Percentiles rank a stretch among this genome's conserved stretches.
Conservation (phyloP, 2,113 vertebrate species). For the Cephalopterus ornatus region DNA sequence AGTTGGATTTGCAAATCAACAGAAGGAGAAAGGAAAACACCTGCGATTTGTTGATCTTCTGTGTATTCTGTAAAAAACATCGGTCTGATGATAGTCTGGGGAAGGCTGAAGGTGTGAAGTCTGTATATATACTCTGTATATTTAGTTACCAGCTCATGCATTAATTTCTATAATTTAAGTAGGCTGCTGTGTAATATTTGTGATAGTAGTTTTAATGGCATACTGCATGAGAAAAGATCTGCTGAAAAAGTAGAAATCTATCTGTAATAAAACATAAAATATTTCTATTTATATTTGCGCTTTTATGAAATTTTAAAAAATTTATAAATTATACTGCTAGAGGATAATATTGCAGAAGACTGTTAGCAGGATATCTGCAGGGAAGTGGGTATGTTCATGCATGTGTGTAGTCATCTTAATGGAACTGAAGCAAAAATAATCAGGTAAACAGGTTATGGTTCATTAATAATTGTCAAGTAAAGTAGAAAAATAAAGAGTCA, state of each 20-base stretch:
- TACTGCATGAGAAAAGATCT: background rate
- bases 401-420: background rate
- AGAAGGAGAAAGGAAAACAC: background rate
- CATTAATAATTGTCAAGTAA: slow-evolving; percentile 20
- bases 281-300: background rate
- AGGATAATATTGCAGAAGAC: background rate
- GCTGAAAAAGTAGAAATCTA: background rate
- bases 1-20: background rate
- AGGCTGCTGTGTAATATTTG: background rate
- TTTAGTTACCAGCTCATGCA: background rate
- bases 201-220: background rate
- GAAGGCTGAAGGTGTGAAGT: background rate
- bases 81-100: background rate
- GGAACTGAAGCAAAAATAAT: slow-evolving; percentile 21
- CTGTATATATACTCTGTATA: background rate
- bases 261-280: background rate
- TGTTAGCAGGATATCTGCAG: background rate
- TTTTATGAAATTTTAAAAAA: background rate
- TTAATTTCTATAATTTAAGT: background rate
- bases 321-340: background rate
- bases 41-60: background rate
- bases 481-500: background rate
- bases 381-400: background rate
- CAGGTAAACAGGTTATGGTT: slow-evolving; percentile 9
- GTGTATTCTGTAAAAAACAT: background rate